phyloP scores from a whole-genome alignment of 2,888 invertebrate genomes.

The Lydus trimaculatus region DNA sequence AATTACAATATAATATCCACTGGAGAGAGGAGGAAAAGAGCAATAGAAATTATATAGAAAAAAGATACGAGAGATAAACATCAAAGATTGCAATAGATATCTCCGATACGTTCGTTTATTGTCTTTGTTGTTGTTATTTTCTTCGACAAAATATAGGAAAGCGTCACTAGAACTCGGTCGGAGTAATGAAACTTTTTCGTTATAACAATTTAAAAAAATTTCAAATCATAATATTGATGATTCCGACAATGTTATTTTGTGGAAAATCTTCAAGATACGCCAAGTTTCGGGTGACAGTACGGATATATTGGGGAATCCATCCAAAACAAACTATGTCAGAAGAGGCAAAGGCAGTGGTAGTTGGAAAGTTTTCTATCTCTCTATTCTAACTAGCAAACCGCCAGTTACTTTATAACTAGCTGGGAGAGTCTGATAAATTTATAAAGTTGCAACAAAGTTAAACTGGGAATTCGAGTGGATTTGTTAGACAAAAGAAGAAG shows the following conservation, averaged over 20 bases:
- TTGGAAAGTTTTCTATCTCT: constrained; percentile 20
- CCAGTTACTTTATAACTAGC: constrained; percentile 28
- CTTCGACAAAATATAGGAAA: no score
- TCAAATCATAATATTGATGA: background rate
- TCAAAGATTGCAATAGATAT: background rate
- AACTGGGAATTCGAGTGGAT: constrained; percentile 12
- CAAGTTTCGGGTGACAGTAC: background rate
- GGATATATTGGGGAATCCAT: background rate
- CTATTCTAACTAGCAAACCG: constrained; percentile 18
- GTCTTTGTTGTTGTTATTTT: no score
- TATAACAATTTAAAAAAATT: background rate
- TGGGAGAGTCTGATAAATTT: constrained; percentile 22
- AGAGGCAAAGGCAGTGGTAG: background rate
- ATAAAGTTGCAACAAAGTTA: constrained; percentile 15
- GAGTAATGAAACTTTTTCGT: no score
- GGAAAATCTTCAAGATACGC: background rate
- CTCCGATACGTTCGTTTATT: background rate
- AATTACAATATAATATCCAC: constrained; percentile 38
- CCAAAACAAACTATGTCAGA: background rate
- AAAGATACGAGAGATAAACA: background rate
- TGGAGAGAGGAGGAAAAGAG: background rate
- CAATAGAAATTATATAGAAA: background rate
- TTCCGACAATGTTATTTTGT: background rate
- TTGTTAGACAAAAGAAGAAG: background rate
- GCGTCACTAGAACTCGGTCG: no score